Evolutionary conservation across 2,888 invertebrate genomes (phyloP), one percentile per base, ranked within the genome.

Genomic region (Phaedon cochleariae): DNA sequence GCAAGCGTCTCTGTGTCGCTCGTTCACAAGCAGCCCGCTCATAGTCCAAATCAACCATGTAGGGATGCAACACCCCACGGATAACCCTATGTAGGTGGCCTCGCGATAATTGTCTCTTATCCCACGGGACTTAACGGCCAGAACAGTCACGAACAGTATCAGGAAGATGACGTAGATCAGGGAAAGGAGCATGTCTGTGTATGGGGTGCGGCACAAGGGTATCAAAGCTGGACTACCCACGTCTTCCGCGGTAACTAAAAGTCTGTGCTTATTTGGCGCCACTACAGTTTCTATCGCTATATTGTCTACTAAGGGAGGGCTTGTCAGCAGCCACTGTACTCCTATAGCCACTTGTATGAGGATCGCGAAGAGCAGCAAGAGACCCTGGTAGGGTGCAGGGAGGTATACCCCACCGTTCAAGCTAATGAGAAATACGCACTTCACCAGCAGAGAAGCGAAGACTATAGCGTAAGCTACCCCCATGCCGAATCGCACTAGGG

Each of bases 81-180:
- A 93, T 73, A 95, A 88, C 12, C 95, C 96, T 75, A 97, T 96
- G 84, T 95, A 97, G 34, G 94, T 92, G 51, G 96, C 93, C 83
- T 97, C 97, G 57, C 96, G 88, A 83, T 96, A 95, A 85, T 97
- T 97, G 84, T 96, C 96, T 62, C 95, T 90, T 68, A 96, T 95
- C 57, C 94, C 93, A 45, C 94, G 88, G 59, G 96, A 94, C 78
- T 94, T 90, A 70, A 95, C 88, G 59, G 96, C 93, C 75, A 96
- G 86, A 62, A 94, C 89, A 66, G 93, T 92, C 63, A 95, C 95
- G 77, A 95, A 91, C 54, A 94, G 85, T 73, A 96, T 91, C 65
- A 97, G 86, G 80, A 94, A 92, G 74, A 94, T 91, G 58, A 95
- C 92, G 85, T 97, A 91, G 78, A 92, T 88, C 71, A 95, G 85